Evolutionary conservation across 2,888 invertebrate species (phyloP), one percentile per base, ranked within the genome.

Genomic region (Xanthorhoe spadicearia): DNA sequence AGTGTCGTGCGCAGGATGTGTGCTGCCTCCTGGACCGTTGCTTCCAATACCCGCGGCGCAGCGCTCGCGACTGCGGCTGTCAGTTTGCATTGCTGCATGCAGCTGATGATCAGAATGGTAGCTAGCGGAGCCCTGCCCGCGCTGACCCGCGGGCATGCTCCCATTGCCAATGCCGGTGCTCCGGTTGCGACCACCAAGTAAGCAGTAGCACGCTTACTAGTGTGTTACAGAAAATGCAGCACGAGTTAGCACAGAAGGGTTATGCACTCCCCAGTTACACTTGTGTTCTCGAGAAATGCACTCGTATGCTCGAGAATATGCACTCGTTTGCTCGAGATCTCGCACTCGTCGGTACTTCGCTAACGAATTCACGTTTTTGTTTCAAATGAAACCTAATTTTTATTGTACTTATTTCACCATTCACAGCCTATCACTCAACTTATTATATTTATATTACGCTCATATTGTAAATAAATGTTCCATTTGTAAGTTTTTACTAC

Each of bases 11-110:
- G 94, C 93, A 95, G 95, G 96, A 96, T 93, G 96, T 97, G 87
- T 97, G 97, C 95, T 97, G 97, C 90, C 94, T 97, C 78, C 96
- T 97, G 95, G 96, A 97, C 93, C 96, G 96, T 93, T 97, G 97
- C 95, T 97, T 97, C 95, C 96, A 96, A 94, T 96, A 96, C 91
- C 96, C 96, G 77, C 94, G 96, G 82, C 95, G 96, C 87, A 94
- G 95, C 88, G 95, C 96, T 77, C 96, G 97, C 87, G 97, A 97
- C 91, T 97, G 97, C 89, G 97, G 97, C 93, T 97, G 97, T 94
- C 97, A 97, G 93, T 97, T 97, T 93, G 97, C 97, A 83, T 94
- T 97, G 85, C 95, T 97, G 85, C 97, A 97, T 94, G 96, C 97
- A 86, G 97, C 95, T 80, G 95, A 95, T 90, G 94, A 93, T 66